These are phyloP conservation scores for Fistularia tabacaria DNA, from an alignment of 2,797 vertebrate genomes.

Conservation along the genomic window DNA sequence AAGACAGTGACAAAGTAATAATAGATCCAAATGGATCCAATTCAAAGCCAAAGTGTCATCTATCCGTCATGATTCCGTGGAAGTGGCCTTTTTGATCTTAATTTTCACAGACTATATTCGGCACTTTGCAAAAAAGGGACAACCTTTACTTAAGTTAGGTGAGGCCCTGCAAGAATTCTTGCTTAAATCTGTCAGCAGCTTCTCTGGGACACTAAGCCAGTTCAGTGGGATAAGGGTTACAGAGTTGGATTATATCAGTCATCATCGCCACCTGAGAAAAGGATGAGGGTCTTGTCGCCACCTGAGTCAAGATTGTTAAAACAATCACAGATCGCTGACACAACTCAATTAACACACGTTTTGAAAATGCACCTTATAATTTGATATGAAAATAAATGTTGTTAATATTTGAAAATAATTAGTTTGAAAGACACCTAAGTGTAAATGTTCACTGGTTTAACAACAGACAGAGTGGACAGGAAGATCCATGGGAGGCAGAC, in stretches of 20 bases:
- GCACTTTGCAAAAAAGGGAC: slow-evolving; percentile 52
- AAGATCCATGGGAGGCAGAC: too few species aligned
- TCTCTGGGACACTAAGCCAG: slow-evolving; percentile 29
- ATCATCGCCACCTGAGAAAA: slow-evolving; percentile 85
- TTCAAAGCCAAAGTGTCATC: slow-evolving; percentile 58
- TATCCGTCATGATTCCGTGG: slow-evolving; percentile 38
- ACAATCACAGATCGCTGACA: slow-evolving; percentile 27
- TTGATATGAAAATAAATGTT: too few species aligned
- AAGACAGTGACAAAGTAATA: slow-evolving; percentile 59
- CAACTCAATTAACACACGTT: slow-evolving; percentile 6
- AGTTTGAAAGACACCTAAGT: too few species aligned
- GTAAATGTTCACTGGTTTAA: too few species aligned
- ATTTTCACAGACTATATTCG: slow-evolving; percentile 47
- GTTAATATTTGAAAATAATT: too few species aligned
- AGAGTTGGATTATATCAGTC: slow-evolving; percentile 65
- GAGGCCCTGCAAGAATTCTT: slow-evolving; percentile 39
- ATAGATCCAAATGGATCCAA: slow-evolving; percentile 50
- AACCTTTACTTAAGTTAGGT: slow-evolving; percentile 47
- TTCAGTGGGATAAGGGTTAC: slow-evolving; percentile 25
- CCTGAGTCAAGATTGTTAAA: slow-evolving; percentile 45
- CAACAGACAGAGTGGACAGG: too few species aligned
- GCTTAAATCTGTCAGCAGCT: slow-evolving; percentile 32
- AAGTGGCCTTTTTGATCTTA: slow-evolving; percentile 38
- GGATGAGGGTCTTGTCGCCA: slow-evolving; percentile 77
- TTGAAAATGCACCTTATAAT: too few species aligned